Conservation (phyloP, 2,888 invertebrate species). For the Drosophila vallismaia region DNA sequence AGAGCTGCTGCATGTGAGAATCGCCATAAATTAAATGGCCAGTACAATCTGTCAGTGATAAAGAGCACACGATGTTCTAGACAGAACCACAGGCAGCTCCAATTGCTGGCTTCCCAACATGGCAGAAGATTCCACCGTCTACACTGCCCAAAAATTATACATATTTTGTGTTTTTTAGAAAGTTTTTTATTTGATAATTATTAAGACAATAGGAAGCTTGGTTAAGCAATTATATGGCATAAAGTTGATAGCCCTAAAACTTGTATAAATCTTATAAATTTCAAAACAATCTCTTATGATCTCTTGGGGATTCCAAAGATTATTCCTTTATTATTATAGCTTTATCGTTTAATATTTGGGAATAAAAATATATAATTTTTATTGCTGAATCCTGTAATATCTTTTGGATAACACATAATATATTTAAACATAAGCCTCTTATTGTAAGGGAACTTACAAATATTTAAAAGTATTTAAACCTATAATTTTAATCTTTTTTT, state of each 20-base stretch:
- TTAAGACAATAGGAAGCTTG: no score
- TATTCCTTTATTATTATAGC: neutral
- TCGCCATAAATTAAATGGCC: constrained; percentile 53
- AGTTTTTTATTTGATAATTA: neutral
- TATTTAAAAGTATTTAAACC: no score
- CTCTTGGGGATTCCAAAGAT: neutral
- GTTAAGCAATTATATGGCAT: neutral
- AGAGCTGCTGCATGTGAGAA: constrained; percentile 32
- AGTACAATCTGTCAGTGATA: constrained; percentile 58
- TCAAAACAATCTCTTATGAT: neutral
- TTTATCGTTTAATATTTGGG: neutral
- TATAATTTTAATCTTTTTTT: no score
- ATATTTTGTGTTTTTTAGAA: neutral
- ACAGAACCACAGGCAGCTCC: constrained; percentile 44
- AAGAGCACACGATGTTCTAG: constrained; percentile 57
- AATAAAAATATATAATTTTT: neutral
- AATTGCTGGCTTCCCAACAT: constrained; percentile 43
- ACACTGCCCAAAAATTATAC: neutral
- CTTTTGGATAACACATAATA: no score
- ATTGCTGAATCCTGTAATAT: no score
- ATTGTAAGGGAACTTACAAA: no score
- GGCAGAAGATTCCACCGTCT: constrained; percentile 29
- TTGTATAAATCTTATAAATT: neutral
- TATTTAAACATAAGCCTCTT: no score
- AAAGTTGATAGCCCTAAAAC: neutral